Conservation (phyloP, 2,888 invertebrate species). For the Pandemis corylana region DNA sequence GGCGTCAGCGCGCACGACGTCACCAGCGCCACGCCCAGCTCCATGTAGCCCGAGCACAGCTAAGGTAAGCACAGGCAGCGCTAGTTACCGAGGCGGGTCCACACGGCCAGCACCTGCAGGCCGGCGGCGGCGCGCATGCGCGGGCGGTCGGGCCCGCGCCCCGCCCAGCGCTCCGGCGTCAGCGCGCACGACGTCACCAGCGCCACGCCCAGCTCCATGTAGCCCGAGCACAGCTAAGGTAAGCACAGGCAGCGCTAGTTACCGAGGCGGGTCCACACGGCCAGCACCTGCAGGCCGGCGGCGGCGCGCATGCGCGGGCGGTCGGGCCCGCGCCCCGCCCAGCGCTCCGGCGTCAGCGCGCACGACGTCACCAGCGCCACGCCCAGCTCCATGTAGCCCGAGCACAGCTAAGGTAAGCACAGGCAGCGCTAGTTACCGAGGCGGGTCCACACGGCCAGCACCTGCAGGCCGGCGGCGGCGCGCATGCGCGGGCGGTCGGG, state of each 20-base stretch:
- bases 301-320: slow-evolving; percentile 93
- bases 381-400: slow-evolving; percentile 78
- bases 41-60: slow-evolving; percentile 84
- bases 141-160: slow-evolving; percentile 71
- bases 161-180: slow-evolving; percentile 76
- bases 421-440: slow-evolving; percentile 84
- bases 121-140: slow-evolving; percentile 98
- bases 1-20: slow-evolving; percentile 72
- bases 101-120: slow-evolving; percentile 95
- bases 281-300: slow-evolving; percentile 96
- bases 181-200: slow-evolving; percentile 74
- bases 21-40: slow-evolving; percentile 77
- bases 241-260: slow-evolving; percentile 44
- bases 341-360: slow-evolving; percentile 73
- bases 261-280: slow-evolving; percentile 96
- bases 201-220: slow-evolving; percentile 78
- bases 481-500: slow-evolving; percentile 90
- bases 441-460: slow-evolving; percentile 96
- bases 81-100: slow-evolving; percentile 91
- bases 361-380: slow-evolving; percentile 75
- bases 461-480: slow-evolving; percentile 95
- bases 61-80: slow-evolving; percentile 54
- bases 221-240: slow-evolving; percentile 83
- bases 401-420: slow-evolving; percentile 84
- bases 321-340: slow-evolving; percentile 77